Conservation (phyloP, 2,888 invertebrate genomes). For the Muscina levida region DNA sequence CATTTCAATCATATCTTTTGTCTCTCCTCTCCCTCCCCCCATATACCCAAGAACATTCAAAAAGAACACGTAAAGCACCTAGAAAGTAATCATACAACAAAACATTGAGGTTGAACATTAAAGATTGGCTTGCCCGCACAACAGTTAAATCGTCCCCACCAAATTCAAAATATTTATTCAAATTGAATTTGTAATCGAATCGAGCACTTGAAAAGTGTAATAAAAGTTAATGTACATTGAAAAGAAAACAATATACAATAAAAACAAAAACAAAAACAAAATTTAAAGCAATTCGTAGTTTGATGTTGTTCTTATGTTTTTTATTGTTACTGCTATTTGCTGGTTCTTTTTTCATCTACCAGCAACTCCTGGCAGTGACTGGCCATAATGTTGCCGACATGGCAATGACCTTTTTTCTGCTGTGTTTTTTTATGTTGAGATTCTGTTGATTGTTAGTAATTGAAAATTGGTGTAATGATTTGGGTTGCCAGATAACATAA, state of each 20-base stretch:
- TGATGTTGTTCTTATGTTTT: too few relatives aligned
- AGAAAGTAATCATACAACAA: not conserved
- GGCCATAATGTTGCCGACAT: not conserved
- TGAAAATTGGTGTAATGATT: too few relatives aligned
- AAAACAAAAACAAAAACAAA: too few relatives aligned
- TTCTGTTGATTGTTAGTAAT: too few relatives aligned
- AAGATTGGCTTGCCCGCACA: not conserved
- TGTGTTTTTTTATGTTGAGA: not conserved
- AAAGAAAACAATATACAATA: slow-evolving; percentile 17
- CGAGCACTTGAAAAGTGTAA: slow-evolving; percentile 52
- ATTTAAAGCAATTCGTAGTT: slow-evolving; percentile 3
- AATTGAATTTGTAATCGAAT: slow-evolving; percentile 54
- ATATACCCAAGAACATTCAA: slow-evolving; percentile 31
- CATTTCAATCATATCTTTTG: slow-evolving; percentile 5
- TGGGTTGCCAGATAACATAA: too few relatives aligned
- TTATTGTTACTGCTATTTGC: too few relatives aligned
- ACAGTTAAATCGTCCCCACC: not conserved
- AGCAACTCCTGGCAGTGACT: too few relatives aligned
- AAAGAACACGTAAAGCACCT: slow-evolving; percentile 22
- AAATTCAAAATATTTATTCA: slow-evolving; percentile 14
- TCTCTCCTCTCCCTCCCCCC: not conserved
- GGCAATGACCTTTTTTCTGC: not conserved
- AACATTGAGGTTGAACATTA: not conserved
- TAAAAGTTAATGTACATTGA: slow-evolving; percentile 31
- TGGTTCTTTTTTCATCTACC: too few relatives aligned